phyloP scores from a whole-genome alignment of 2,113 vertebrate species.

The Ranitomeya variabilis region DNA sequence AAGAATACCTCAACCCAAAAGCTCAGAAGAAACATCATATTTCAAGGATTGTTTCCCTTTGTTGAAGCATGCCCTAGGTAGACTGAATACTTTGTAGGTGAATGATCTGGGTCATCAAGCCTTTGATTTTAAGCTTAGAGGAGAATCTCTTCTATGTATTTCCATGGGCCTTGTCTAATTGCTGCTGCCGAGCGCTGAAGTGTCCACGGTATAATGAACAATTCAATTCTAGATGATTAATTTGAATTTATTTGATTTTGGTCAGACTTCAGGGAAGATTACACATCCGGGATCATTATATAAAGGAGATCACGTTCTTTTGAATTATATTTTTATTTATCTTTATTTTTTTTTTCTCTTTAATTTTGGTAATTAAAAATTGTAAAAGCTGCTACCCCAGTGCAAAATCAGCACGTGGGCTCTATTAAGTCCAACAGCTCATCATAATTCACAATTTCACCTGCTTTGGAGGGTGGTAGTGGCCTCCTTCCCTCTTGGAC shows the following conservation, averaged over 20 bases:
- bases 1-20: neutral
- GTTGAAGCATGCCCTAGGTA: neutral
- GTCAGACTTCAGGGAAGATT: neutral
- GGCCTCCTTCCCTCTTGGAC: too few relatives aligned
- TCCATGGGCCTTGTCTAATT: conserved; percentile 54
- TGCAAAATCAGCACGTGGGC: too few relatives aligned
- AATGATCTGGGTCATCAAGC: conserved; percentile 43
- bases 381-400: neutral
- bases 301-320: conserved; percentile 12
- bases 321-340: conserved; percentile 33
- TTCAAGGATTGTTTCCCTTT: neutral
- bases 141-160: conserved; percentile 46
- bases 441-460: too few relatives aligned
- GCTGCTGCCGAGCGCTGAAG: conserved; percentile 36
- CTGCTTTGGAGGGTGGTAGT: too few relatives aligned
- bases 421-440: too few relatives aligned
- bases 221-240: conserved; percentile 51
- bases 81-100: conserved; percentile 21
- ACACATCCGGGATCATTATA: neutral
- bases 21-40: neutral
- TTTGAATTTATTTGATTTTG: conserved; percentile 56
- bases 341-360: neutral
- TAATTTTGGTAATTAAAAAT: neutral
- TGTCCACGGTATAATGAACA: conserved; percentile 24
- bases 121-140: conserved; percentile 43